Conservation (phyloP, 1,140 invertebrate species). For the Callitettix versicolor region DNA sequence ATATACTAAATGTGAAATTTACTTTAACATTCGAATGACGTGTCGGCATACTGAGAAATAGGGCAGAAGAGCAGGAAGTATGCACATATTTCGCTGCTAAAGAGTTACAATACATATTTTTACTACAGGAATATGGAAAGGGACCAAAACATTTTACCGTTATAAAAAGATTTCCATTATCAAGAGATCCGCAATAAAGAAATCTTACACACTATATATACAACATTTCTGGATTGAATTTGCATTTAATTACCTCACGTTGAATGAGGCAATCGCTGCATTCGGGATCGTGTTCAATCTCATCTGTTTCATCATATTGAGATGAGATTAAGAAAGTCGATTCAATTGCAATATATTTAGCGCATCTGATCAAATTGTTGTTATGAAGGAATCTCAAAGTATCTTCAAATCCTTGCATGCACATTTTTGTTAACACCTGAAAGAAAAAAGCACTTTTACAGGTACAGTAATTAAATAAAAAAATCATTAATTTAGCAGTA, state of each 20-base stretch:
- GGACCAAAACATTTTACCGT: no score
- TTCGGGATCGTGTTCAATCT: constrained; percentile 67
- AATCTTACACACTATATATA: no score
- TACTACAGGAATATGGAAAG: no score
- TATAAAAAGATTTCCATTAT: no score
- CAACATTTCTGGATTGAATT: no score
- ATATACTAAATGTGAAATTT: no score
- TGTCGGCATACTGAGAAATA: no score
- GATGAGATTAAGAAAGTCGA: constrained; percentile 63
- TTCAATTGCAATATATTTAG: constrained; percentile 69
- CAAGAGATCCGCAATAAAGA: no score
- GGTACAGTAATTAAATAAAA: not conserved
- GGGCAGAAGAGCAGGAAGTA: no score
- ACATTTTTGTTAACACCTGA: constrained; percentile 79
- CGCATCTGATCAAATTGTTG: constrained; percentile 82
- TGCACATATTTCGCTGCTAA: no score
- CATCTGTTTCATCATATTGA: constrained; percentile 45
- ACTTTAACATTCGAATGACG: no score
- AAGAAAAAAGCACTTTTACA: not conserved
- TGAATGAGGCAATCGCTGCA: constrained; percentile 75
- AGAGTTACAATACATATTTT: no score
- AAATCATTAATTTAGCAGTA: not conserved
- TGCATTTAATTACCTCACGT: constrained; percentile 54
- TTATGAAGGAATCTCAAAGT: constrained; percentile 83
- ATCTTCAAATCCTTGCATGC: constrained; percentile 96